Percentiles rank a stretch among this genome's conserved stretches.
Evolutionary conservation across 1,140 invertebrate species (phyloP).

Genomic region (Asobara japonica): DNA sequence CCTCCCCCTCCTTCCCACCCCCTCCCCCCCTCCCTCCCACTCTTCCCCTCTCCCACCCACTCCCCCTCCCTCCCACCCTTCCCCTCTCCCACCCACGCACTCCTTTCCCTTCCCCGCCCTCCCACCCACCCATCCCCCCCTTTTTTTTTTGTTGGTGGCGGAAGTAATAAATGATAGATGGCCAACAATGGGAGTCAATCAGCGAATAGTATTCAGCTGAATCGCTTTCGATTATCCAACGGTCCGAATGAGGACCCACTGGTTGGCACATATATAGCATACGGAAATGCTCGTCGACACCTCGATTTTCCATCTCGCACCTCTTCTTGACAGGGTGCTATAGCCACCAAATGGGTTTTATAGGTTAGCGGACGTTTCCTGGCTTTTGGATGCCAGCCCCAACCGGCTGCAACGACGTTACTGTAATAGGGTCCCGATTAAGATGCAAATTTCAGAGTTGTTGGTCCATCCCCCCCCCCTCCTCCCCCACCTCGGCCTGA

Average conservation of each 20-base stretch:
- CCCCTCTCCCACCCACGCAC: too few species aligned
- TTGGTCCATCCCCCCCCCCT: not conserved
- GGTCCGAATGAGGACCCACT: not conserved
- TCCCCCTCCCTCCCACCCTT: too few species aligned
- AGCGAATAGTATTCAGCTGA: slow-evolving; percentile 55
- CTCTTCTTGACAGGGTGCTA: not conserved
- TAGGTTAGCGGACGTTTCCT: slow-evolving; percentile 21
- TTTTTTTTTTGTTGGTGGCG: slow-evolving; percentile 36
- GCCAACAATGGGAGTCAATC: slow-evolving; percentile 63
- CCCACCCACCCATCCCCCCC: too few species aligned
- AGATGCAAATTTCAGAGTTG: slow-evolving; percentile 59
- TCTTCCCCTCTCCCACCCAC: too few species aligned
- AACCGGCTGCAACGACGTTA: slow-evolving; percentile 52
- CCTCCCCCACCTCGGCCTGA: slow-evolving; percentile 10
- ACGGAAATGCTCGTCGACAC: not conserved
- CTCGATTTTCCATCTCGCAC: slow-evolving; percentile 2
- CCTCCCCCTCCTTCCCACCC: too few species aligned
- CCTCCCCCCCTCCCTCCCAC: too few species aligned
- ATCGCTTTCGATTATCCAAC: slow-evolving; percentile 59
- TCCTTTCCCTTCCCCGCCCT: too few species aligned
- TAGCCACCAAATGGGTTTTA: slow-evolving; percentile 30
- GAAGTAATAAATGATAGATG: slow-evolving; percentile 49
- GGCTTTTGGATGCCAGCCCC: slow-evolving; percentile 15
- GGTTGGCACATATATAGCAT: not conserved
- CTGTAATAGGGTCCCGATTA: slow-evolving; percentile 61